Conservation (phyloP, 2,888 invertebrate genomes). For the Tipula unca region DNA sequence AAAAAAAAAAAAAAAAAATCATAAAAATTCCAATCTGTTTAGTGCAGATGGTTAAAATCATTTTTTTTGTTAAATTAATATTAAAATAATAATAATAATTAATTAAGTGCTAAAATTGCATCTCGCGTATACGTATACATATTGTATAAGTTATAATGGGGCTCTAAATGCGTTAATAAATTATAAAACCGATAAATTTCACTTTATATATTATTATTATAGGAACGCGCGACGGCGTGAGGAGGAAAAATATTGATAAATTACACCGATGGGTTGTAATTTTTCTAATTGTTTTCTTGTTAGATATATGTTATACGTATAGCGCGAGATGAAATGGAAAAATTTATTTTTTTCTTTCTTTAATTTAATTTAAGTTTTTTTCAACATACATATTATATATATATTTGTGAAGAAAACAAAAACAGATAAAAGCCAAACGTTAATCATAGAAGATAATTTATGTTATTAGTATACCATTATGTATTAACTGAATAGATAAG, state of each 20-base stretch:
- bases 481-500: background rate
- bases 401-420: background rate
- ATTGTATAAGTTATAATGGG: background rate
- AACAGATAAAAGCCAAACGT: background rate
- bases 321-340: background rate
- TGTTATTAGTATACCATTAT: background rate
- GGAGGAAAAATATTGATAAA: background rate
- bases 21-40: background rate
- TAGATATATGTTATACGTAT: background rate
- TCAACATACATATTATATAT: too few relatives aligned
- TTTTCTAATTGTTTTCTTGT: background rate
- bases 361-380: background rate
- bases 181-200: background rate
- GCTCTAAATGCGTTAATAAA: background rate
- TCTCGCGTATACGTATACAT: background rate
- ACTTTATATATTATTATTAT: background rate
- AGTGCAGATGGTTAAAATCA: background rate
- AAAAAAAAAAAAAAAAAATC: background rate
- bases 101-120: background rate
- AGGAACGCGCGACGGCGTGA: background rate
- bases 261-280: background rate
- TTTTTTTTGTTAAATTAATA: background rate
- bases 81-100: constrained; percentile 2
- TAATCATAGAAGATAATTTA: background rate
- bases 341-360: background rate